A percentile compares a stretch with the other conserved stretches of the same genome.
These are phyloP conservation scores for Scyliorhinus canicula DNA, from an alignment of 2,797 vertebrate genomes.

Conservation along the genomic window DNA sequence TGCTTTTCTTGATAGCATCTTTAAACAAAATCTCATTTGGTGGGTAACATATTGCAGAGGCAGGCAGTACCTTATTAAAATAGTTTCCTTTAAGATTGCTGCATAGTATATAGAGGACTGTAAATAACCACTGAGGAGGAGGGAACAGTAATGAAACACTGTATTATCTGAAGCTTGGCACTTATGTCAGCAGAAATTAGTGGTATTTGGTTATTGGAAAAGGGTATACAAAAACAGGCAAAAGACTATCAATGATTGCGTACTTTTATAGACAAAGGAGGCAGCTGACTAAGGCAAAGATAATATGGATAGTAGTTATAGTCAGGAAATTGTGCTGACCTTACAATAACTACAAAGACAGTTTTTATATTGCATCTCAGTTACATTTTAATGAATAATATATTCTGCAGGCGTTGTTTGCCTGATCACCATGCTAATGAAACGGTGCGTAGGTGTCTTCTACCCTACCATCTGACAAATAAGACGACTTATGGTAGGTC, in stretches of 20 bases:
- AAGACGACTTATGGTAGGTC: slow-evolving; percentile 68
- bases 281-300: slow-evolving; percentile 98
- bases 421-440: slow-evolving; percentile 81
- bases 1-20: slow-evolving; percentile 99
- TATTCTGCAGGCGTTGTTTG: slow-evolving; percentile 89
- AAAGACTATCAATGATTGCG: slow-evolving; percentile 99
- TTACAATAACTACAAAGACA: slow-evolving; percentile 89
- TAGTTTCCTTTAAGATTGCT: slow-evolving; percentile 99
- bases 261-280: slow-evolving; percentile 82
- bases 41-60: slow-evolving; percentile 99
- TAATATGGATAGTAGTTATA: slow-evolving; percentile 99
- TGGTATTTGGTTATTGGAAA: slow-evolving; percentile 99
- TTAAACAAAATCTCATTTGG: slow-evolving; percentile 99
- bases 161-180: slow-evolving; percentile 97
- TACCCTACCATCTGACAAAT: slow-evolving; percentile 63
- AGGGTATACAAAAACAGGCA: slow-evolving; percentile 89
- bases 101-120: slow-evolving; percentile 99
- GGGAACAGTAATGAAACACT: slow-evolving; percentile 99
- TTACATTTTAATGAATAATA: slow-evolving; percentile 99
- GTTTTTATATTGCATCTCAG: slow-evolving; percentile 99
- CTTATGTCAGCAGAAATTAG: slow-evolving; percentile 99
- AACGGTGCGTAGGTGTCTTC: slow-evolving; percentile 62
- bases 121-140: slow-evolving; percentile 99
- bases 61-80: slow-evolving; percentile 99
- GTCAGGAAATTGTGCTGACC: slow-evolving; percentile 99